phyloP scores from a whole-genome alignment of 2,888 invertebrate species.

The Meiosimyza platycephala region DNA sequence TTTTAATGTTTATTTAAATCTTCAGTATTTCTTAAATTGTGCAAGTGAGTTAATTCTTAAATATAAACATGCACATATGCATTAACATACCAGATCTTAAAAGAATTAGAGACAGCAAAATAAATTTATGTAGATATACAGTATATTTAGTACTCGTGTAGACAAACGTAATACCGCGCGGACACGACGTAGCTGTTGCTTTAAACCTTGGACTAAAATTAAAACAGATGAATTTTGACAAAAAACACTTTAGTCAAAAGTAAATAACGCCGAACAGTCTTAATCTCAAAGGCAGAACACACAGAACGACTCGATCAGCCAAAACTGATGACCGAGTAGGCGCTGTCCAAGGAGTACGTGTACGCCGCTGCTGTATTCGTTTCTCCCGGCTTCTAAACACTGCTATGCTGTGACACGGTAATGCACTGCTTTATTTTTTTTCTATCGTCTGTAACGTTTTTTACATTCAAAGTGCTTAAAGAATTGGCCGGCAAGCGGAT shows the following conservation, averaged over 20 bases:
- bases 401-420: constrained; percentile 7
- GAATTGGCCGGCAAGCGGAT: not conserved
- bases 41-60: too few species aligned
- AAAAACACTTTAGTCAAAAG: constrained; percentile 38
- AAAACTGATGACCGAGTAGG: constrained; percentile 31
- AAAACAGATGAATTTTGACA: constrained; percentile 45
- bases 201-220: constrained; percentile 66
- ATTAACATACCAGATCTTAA: constrained; percentile 23
- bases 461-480: too few species aligned
- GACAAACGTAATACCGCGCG: not conserved
- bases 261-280: constrained; percentile 25
- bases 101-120: too few species aligned
- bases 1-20: not conserved
- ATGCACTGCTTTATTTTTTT: constrained; percentile 29
- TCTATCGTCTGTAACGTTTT: too few species aligned
- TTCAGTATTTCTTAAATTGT: too few species aligned
- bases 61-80: too few species aligned
- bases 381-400: not conserved
- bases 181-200: constrained; percentile 47
- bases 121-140: too few species aligned
- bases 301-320: constrained; percentile 31
- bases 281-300: constrained; percentile 24
- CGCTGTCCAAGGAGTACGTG: not conserved
- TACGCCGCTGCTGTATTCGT: not conserved
- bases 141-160: not conserved